phyloP scores from a whole-genome alignment of 2,113 vertebrate genomes.

The Notarius quadriscutis region DNA sequence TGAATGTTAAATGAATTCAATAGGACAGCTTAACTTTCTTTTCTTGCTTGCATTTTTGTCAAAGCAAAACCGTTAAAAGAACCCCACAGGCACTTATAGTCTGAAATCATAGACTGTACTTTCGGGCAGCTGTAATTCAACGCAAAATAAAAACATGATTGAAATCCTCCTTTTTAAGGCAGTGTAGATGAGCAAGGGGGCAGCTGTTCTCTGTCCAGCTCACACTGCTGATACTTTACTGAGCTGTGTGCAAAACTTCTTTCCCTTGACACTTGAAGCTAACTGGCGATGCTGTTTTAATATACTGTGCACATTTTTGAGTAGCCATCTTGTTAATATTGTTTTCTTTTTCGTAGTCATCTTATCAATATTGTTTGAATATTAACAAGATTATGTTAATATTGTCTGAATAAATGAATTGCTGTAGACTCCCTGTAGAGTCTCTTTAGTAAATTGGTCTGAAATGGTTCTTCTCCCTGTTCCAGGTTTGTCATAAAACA shows the following conservation, averaged over 20 bases:
- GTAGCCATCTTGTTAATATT: not conserved
- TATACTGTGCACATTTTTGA: not conserved
- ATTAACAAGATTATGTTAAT: conserved; percentile 27
- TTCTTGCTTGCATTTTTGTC: conserved; percentile 53
- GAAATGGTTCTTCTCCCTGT: conserved; percentile 5
- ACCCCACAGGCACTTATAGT: conserved; percentile 70
- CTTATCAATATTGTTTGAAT: conserved; percentile 18
- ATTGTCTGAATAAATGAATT: not conserved
- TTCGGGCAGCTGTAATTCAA: conserved; percentile 64
- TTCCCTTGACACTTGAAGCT: not conserved
- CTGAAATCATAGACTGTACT: conserved; percentile 69
- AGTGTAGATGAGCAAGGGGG: conserved; percentile 49
- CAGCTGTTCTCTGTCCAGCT: conserved; percentile 25
- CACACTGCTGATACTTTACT: conserved; percentile 11
- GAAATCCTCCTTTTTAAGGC: conserved; percentile 48
- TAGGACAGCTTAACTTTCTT: conserved; percentile 78
- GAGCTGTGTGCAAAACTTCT: not conserved
- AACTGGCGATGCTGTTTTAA: not conserved
- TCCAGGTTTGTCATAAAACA: conserved; percentile 41
- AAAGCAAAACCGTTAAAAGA: conserved; percentile 67
- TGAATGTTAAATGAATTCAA: conserved; percentile 82
- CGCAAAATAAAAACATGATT: conserved; percentile 50
- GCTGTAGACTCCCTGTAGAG: not conserved
- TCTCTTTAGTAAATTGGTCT: conserved; percentile 22
- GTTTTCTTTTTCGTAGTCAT: not conserved